Evolutionary conservation across 2,113 vertebrate genomes (phyloP).

Genomic region (Cavia porcellus): DNA sequence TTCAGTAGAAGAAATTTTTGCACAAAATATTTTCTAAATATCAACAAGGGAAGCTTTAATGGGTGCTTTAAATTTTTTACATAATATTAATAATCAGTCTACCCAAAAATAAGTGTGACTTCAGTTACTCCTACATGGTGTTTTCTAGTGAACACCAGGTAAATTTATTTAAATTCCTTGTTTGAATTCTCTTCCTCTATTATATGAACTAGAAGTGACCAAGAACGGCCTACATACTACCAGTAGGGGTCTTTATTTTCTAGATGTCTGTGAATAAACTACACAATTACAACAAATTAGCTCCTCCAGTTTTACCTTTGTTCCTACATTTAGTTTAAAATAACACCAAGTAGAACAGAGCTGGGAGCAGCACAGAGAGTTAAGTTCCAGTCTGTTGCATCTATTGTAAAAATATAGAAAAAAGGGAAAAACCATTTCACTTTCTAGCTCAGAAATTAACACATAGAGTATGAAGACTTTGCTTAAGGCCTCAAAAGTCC

Average conservation of each 20-base stretch:
- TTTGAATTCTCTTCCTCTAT: conserved; percentile 7
- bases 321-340: conserved; percentile 18
- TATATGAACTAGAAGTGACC: neutral
- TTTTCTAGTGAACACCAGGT: conserved; percentile 1
- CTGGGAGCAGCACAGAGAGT: neutral
- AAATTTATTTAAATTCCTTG: conserved; percentile 28
- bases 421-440: neutral
- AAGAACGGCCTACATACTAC: neutral
- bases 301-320: neutral
- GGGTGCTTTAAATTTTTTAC: neutral
- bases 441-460: neutral
- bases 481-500: neutral
- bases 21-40: neutral
- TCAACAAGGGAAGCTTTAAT: neutral
- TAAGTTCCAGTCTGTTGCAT: neutral
- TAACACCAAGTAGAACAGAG: neutral
- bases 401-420: neutral
- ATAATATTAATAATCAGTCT: conserved; percentile 4
- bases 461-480: neutral
- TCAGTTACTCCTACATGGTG: neutral
- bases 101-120: neutral
- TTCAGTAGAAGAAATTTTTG: conserved; percentile 6
- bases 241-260: neutral
- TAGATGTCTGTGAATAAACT: neutral
- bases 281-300: conserved; percentile 8